These are phyloP conservation scores for Panagrolaimus sp. DNA, from an alignment of 1,140 invertebrate genomes.

Conservation along the genomic window DNA sequence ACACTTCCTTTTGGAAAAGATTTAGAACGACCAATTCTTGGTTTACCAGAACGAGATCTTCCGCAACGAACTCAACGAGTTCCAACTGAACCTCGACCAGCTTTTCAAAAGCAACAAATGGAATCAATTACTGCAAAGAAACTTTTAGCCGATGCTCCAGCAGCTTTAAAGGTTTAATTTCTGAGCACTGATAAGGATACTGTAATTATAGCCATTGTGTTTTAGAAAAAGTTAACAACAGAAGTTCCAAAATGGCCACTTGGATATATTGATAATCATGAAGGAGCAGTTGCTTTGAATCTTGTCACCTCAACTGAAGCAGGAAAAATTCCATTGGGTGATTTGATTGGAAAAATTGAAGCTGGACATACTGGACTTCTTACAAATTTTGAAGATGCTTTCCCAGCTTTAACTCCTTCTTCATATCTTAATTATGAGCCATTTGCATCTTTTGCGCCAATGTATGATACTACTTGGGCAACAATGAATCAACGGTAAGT, in stretches of 20 bases:
- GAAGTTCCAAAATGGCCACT: conserved; percentile 31
- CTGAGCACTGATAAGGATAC: not conserved
- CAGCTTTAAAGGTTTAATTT: not conserved
- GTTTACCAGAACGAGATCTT: conserved; percentile 5
- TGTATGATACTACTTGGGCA: conserved; percentile 87
- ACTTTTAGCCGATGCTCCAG: conserved; percentile 5
- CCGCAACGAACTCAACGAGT: conserved; percentile 5
- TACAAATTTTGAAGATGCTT: not conserved
- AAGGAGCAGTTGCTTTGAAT: conserved; percentile 17
- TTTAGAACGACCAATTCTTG: conserved; percentile 30
- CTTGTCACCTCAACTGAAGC: not conserved
- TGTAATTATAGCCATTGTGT: not conserved
- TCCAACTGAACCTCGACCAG: not conserved
- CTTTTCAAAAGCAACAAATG: not conserved
- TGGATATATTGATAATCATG: conserved; percentile 36
- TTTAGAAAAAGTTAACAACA: conserved; percentile 12
- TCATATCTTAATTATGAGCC: conserved; percentile 76
- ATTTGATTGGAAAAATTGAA: conserved; percentile 35
- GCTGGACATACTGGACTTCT: conserved; percentile 22
- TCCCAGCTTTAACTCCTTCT: not conserved
- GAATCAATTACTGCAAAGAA: conserved; percentile 4
- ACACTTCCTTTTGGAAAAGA: conserved; percentile 50
- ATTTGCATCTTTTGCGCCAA: conserved; percentile 81
- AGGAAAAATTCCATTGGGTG: conserved; percentile 28
- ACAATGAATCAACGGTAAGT: conserved; percentile 75